A percentile compares a stretch with the other conserved stretches of the same genome.
Conservation (phyloP, 92 coral and sea anemone genomes). For the Isaurus tuberculatus region DNA sequence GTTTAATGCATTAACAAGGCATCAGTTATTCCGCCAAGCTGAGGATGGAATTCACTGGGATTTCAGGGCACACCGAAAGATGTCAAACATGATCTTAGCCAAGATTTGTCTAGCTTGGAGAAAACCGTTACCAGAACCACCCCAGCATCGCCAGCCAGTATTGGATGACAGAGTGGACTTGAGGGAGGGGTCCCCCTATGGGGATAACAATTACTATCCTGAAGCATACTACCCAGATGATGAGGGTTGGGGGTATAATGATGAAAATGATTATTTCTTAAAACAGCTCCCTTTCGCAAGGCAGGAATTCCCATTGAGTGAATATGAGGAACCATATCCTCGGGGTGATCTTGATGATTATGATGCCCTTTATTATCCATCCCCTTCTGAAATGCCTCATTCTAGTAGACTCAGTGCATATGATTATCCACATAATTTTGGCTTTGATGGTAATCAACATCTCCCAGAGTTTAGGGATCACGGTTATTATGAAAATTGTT, state of each 20-base stretch:
- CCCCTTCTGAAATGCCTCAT: constrained; percentile 10
- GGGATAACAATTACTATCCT: constrained; percentile 34
- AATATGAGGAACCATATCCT: constrained; percentile 39
- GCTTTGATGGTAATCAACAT: constrained; percentile 39
- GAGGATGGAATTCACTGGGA: constrained; percentile 97
- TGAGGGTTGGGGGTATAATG: constrained; percentile 22
- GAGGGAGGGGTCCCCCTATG: constrained; percentile 42
- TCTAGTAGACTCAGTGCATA: constrained; percentile 25
- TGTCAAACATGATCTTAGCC: constrained; percentile 75
- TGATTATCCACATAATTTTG: neutral
- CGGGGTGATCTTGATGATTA: constrained; percentile 34
- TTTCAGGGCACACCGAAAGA: constrained; percentile 82
- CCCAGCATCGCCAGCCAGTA: constrained; percentile 36
- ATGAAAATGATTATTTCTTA: constrained; percentile 37
- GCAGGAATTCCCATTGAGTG: constrained; percentile 10
- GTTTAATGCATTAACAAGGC: constrained; percentile 47
- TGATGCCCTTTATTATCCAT: constrained; percentile 18
- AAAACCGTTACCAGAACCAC: constrained; percentile 52
- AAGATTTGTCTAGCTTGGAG: constrained; percentile 72
- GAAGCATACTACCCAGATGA: constrained; percentile 41
- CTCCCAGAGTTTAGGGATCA: constrained; percentile 13
- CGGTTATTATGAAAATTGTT: constrained; percentile 17
- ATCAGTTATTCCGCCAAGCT: constrained; percentile 67
- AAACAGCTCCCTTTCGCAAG: constrained; percentile 19
- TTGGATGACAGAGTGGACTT: constrained; percentile 8